Base-by-base conservation (phyloP, 2,888 invertebrate genomes). In the Rhimphoctona megacephalus region DNA sequence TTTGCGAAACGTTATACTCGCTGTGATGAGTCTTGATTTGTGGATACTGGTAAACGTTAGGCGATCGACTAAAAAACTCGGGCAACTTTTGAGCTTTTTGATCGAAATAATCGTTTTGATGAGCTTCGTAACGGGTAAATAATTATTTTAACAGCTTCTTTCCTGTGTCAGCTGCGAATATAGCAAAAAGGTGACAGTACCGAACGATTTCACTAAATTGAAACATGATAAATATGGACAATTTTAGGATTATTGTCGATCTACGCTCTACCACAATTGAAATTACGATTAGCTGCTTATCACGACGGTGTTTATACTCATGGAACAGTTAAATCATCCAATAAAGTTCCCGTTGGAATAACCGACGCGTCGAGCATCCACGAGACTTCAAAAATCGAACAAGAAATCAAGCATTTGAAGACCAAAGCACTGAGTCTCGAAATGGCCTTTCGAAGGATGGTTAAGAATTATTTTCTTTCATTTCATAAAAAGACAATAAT, bases 371-470 rank as follows among this genome's bases (percentile, higher is more conserved):
- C 39, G 57, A 77, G 33, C 36, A 17, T 2, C 72, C 25, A 49
- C 19, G 49, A 61, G 43, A 22, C 70, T 72, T 54, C 83, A 7
- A 69, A 81, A 22, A n/a, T 89, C 57, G 81, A 88, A 36, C 67
- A 73, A 52, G 90, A 92, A 83, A 78, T 92, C n/a, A 74, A 82
- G 22, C 84, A 66, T 54, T 81, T 91, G 17, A 91, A 86, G 64
- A 88, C 46, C 54, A 89, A 91, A 83, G 88, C 89, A 2, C 54
- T 87, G 7, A 88, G 74, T 74, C 86, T 92, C 22, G 89, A 91
- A 83, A 86, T 88, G 73, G 86, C 89, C 22, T 52, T 91, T 2
- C 72, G 81, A n/a, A 89, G 81, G 88, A 90, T 92, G 92, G 92
- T 91, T 30, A 54, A 74, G 14, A 25, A 61, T 61, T 30, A 19